Evolutionary conservation across 2,888 invertebrate species (phyloP).

Genomic region (Synergus umbraculus): DNA sequence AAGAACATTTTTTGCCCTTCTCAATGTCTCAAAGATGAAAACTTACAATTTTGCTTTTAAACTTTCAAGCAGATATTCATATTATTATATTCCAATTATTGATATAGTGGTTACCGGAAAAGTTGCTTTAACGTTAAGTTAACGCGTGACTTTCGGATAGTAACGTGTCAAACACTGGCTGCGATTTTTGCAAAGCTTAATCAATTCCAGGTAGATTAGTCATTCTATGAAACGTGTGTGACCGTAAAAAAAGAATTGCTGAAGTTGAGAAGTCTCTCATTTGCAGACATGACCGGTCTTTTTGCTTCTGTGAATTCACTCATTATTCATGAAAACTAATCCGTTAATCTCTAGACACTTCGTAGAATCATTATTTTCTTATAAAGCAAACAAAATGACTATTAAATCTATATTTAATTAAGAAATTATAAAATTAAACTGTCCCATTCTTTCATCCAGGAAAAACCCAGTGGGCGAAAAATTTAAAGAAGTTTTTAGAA

Average conservation of each 20-base stretch:
- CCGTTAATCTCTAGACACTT: background rate
- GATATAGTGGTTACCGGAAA: too few species aligned
- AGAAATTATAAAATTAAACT: background rate
- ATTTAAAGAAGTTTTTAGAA: too few species aligned
- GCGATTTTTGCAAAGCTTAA: background rate
- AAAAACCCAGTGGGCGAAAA: too few species aligned
- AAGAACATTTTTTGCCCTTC: background rate
- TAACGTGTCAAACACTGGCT: too few species aligned
- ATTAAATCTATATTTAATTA: background rate
- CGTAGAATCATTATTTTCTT: background rate
- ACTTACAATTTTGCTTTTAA: background rate
- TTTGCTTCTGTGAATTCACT: slow-evolving; percentile 11
- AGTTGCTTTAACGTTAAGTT: too few species aligned
- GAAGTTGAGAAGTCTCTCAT: background rate
- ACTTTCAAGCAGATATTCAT: too few species aligned
- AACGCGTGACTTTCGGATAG: too few species aligned
- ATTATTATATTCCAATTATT: too few species aligned
- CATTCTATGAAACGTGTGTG: slow-evolving; percentile 1
- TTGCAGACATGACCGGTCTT: background rate
- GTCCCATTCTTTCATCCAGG: too few species aligned
- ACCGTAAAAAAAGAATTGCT: slow-evolving; percentile 1
- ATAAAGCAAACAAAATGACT: background rate
- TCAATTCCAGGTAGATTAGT: slow-evolving; percentile 23
- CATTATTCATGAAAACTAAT: background rate
- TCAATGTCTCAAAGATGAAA: too few species aligned